These are phyloP conservation scores for Pollenia angustigena DNA, from an alignment of 2,888 invertebrate genomes.

Conservation along the genomic window DNA sequence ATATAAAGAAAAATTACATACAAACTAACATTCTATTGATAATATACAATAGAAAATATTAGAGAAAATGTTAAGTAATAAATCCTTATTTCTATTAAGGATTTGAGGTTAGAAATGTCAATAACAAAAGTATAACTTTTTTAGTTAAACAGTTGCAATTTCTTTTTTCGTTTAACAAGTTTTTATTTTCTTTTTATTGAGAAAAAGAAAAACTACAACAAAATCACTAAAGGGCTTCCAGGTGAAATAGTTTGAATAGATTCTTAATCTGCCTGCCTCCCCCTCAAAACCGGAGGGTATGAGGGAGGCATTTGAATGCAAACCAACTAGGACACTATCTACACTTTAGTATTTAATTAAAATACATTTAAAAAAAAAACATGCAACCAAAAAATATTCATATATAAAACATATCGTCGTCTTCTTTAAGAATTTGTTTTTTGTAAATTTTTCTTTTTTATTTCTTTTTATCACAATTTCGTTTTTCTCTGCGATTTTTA, in stretches of 20 bases:
- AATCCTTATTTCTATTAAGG: constrained; percentile 55
- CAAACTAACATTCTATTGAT: constrained; percentile 24
- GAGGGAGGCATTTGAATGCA: not conserved
- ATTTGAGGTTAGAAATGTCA: constrained; percentile 41
- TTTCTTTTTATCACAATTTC: not conserved
- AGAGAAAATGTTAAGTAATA: constrained; percentile 22
- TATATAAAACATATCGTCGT: constrained; percentile 71
- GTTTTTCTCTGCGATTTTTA: constrained; percentile 18
- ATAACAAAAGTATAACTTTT: constrained; percentile 3
- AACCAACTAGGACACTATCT: constrained; percentile 72
- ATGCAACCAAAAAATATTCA: constrained; percentile 70
- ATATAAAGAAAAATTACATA: constrained; percentile 42
- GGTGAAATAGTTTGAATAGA: constrained; percentile 75
- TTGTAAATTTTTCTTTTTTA: not conserved
- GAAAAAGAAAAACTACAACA: constrained; percentile 77
- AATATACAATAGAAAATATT: constrained; percentile 25
- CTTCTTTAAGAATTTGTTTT: constrained; percentile 44
- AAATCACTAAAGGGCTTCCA: constrained; percentile 84
- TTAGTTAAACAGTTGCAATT: constrained; percentile 11
- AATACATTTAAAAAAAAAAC: constrained; percentile 60
- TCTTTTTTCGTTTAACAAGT: not conserved
- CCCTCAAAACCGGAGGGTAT: not conserved
- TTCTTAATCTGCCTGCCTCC: constrained; percentile 23
- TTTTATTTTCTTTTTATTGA: constrained; percentile 32
- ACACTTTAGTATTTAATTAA: constrained; percentile 71